Evolutionary conservation across 2,888 invertebrate species (phyloP).

Genomic region (Ceratothoa steindachneri): DNA sequence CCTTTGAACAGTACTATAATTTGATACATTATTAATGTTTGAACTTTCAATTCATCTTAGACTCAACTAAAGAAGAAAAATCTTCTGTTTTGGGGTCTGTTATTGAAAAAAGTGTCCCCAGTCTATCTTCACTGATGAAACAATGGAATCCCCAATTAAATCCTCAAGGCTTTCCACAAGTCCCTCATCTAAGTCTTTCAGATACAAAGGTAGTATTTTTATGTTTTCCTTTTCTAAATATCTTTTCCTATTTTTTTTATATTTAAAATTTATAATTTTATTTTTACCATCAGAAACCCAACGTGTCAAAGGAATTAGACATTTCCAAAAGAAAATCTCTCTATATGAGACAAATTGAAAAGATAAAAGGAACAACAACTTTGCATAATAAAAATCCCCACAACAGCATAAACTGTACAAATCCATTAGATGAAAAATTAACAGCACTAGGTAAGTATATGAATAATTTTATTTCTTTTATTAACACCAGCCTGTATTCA

Average conservation of each 20-base stretch:
- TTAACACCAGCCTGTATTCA: no score
- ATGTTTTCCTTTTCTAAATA: no score
- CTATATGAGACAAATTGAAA: constrained; percentile 30
- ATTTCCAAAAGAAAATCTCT: constrained; percentile 21
- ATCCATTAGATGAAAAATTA: background rate
- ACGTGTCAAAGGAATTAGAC: background rate
- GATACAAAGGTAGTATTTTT: no score
- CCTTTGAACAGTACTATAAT: no score
- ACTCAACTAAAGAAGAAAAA: background rate
- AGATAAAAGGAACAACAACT: background rate
- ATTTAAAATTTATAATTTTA: background rate
- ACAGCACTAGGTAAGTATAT: background rate
- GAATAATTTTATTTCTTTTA: no score
- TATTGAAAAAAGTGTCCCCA: constrained; percentile 27
- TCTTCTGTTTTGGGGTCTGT: constrained; percentile 28
- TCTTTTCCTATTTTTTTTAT: no score
- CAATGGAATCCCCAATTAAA: constrained; percentile 12
- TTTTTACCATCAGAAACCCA: background rate
- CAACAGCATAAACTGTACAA: background rate
- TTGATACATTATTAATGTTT: background rate
- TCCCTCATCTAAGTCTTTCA: background rate
- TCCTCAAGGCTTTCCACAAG: constrained; percentile 33
- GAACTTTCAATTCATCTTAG: background rate
- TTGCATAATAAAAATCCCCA: background rate
- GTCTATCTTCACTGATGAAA: background rate